Percentiles rank a stretch among this genome's conserved stretches.
Evolutionary conservation across 1,140 invertebrate species (phyloP).

Genomic region (Anastrepha ludens): DNA sequence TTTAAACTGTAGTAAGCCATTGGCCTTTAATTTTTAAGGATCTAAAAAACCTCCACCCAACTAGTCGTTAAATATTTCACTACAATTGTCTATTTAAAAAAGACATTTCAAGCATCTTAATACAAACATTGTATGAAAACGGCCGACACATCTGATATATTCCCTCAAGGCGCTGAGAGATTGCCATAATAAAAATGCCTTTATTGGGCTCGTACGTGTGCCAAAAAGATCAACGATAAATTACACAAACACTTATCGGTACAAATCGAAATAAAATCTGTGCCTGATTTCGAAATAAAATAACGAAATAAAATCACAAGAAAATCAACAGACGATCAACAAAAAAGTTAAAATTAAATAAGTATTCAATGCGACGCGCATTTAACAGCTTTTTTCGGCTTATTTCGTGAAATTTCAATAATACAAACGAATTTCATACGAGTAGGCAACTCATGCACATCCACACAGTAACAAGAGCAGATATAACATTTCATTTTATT

Average conservation of each 20-base stretch:
- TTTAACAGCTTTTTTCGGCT: conserved; percentile 47
- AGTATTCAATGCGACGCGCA: conserved; percentile 47
- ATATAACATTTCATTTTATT: conserved; percentile 49
- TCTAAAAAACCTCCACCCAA: background rate
- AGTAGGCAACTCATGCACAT: background rate
- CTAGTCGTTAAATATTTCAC: background rate
- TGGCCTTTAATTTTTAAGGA: background rate
- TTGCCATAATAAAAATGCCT: conserved; percentile 14
- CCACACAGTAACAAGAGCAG: conserved; percentile 34
- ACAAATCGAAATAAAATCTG: conserved; percentile 46
- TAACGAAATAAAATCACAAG: background rate
- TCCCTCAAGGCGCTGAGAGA: conserved; percentile 14
- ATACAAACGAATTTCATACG: conserved; percentile 42
- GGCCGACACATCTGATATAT: background rate
- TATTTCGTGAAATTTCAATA: conserved; percentile 50
- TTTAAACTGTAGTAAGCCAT: no score
- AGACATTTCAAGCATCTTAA: background rate
- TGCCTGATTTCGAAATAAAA: conserved; percentile 36
- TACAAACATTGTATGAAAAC: conserved; percentile 7
- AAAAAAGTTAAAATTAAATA: conserved; percentile 34
- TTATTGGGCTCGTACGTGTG: conserved; percentile 48
- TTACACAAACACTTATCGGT: conserved; percentile 35
- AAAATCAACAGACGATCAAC: conserved; percentile 10
- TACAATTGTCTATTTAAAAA: background rate
- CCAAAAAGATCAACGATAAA: conserved; percentile 48